Evolutionary conservation across 2,797 vertebrate species (phyloP).

Genomic region (Zalophus californianus): DNA sequence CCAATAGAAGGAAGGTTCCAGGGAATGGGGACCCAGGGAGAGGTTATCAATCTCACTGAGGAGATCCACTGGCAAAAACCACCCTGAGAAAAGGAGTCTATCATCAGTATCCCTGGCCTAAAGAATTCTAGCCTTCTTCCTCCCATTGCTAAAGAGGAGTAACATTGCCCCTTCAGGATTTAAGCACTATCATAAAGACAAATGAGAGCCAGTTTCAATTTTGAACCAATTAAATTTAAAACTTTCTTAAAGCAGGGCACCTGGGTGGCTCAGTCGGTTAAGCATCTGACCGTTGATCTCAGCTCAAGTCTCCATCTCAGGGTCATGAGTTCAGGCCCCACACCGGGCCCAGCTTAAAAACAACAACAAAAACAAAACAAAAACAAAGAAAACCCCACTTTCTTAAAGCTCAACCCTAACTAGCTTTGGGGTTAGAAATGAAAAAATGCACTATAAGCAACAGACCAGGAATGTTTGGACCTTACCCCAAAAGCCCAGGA

Average conservation of each 20-base stretch:
- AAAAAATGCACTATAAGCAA: not conserved
- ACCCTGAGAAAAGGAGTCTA: slow-evolving; percentile 25
- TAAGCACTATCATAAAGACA: not conserved
- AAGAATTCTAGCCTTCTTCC: not conserved
- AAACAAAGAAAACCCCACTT: not conserved
- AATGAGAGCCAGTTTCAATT: slow-evolving; percentile 1
- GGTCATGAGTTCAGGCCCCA: not conserved
- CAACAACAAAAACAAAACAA: not conserved
- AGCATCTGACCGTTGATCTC: not conserved
- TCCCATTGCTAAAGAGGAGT: slow-evolving; percentile 32
- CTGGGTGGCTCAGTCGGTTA: too few species aligned
- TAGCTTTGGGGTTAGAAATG: slow-evolving; percentile 4
- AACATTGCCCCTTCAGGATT: slow-evolving; percentile 30
- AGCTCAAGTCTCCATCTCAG: not conserved
- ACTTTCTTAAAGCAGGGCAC: not conserved
- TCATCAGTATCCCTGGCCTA: not conserved
- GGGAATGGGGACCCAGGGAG: not conserved
- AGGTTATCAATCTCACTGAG: not conserved
- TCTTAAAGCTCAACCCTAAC: not conserved
- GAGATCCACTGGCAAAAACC: slow-evolving; percentile 15
- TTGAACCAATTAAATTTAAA: slow-evolving; percentile 51
- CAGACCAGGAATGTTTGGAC: not conserved
- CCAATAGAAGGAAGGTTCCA: not conserved
- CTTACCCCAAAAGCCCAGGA: not conserved
- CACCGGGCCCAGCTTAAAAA: not conserved